Evolutionary conservation across 2,113 vertebrate species (phyloP), one percentile per base, ranked within the genome.

Genomic region (Prinia subflava): DNA sequence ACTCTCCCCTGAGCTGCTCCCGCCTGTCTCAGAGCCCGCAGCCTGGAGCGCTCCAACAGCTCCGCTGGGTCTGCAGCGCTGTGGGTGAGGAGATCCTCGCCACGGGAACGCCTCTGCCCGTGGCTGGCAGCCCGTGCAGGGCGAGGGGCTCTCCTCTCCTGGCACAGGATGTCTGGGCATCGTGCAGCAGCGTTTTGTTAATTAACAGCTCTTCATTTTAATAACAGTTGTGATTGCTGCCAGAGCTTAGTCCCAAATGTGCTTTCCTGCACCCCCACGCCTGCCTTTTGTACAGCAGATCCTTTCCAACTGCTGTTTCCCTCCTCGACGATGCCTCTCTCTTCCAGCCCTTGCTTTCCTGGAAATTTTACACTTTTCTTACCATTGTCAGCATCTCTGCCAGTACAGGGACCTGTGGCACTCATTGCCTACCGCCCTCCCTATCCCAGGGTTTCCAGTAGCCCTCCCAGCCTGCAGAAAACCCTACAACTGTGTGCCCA

Each of bases 121-220:
- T 7, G 1, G 2, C 24, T 21, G 73, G 23, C 23, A 14, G 35
- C 16, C 35, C 30, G 0, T 5, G 10, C 0, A 37, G 63, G 35
- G 49, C 31, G 65, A 74, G 63, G 2, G 37, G 33, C 41, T 31
- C 49, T 53, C 50, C 44, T 7, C 63, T 31, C 80, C 15, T 39
- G 33, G 87, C 81, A 30, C 56, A 24, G 59, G 71, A 47, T 33
- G 35, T 5, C 87, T 47, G 71, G 53, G 83, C 35, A 39, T 42
- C 49, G 49, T 65, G 76, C 59, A 68, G 82, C 86, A 90, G 67
- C 24, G 0, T 76, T 92, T 83, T 41, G 49, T 83, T 92, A 73
- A 92, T 95, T 88, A 95, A 23, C 57, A 75, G 23, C 57, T 19
- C 79, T 92, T 90, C 35, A 44, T 92, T 93, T 93, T 80, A 60